Evolutionary conservation across 2,113 vertebrate species (phyloP).

Genomic region (Ceratotherium simum): DNA sequence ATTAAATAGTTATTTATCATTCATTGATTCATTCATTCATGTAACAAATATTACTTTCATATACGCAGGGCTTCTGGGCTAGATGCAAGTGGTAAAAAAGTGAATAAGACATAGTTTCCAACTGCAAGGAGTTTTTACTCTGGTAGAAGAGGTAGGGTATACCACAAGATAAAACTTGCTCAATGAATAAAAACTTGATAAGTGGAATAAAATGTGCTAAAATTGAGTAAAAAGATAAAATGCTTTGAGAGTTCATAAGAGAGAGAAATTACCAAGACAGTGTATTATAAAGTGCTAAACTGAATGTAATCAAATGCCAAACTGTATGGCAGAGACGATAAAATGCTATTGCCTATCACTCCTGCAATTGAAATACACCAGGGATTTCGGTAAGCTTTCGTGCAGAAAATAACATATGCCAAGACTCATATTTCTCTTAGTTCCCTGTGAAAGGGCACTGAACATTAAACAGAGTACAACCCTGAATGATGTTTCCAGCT

Average conservation of each 20-base stretch:
- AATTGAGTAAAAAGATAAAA: slow-evolving; percentile 49
- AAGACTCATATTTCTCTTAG: slow-evolving; percentile 64
- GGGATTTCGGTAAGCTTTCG: slow-evolving; percentile 45
- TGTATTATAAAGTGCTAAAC: slow-evolving; percentile 40
- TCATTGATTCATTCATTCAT: neutral
- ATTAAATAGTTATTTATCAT: neutral
- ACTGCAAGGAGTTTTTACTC: neutral
- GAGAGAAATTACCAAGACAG: neutral
- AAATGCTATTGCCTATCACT: slow-evolving; percentile 70
- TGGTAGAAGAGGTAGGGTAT: neutral
- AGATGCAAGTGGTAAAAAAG: neutral
- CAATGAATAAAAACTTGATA: neutral
- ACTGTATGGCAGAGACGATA: slow-evolving; percentile 36
- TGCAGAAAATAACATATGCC: slow-evolving; percentile 56
- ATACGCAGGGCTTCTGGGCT: neutral
- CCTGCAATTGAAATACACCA: slow-evolving; percentile 52
- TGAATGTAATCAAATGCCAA: slow-evolving; percentile 66
- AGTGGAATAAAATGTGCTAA: slow-evolving; percentile 24
- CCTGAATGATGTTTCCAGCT: slow-evolving; percentile 60
- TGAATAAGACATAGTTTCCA: neutral
- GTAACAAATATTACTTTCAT: neutral
- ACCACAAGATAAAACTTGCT: neutral
- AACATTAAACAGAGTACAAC: slow-evolving; percentile 53
- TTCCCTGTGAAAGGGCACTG: slow-evolving; percentile 1
- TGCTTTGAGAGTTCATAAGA: slow-evolving; percentile 24